Evolutionary conservation across 2,888 invertebrate genomes (phyloP), one percentile per base, ranked within the genome.

Genomic region (Ceratothoa steindachneri): DNA sequence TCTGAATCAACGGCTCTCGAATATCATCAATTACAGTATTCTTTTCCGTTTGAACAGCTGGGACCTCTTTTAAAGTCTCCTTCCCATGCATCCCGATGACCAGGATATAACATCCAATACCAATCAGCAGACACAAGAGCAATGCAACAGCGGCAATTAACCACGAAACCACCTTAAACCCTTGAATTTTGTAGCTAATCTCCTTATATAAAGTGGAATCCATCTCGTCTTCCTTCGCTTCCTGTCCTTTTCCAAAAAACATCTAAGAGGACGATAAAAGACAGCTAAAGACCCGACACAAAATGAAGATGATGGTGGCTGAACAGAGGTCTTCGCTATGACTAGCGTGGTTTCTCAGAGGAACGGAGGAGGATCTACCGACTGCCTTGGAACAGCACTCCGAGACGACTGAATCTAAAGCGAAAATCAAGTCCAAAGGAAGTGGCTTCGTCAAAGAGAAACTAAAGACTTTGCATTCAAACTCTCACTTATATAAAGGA

Each of bases 81-180:
- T 75, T 69, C 29, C 75, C 75, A 69, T 67, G 30, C 30, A 72
- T 72, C 22, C 78, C 78, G 19, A 67, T 69, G 5, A 78, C 73
- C 4, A 78, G 64, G 0, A 78, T 66, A 70, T 73, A 78, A 66
- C 75, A 73, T 24, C 78, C 78, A 55, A 78, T 71, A 28, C 78
- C 78, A 9, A 75, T 71, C 30, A 75, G 69, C n/a, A 78, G 55
- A 55, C 75, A 75, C n/a, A 78, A 71, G 24, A 78, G 19, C n/a
- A 78, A 51, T 9, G 75, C 68, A n/a, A 78, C 75, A 27, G 66
- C 52, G 19, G 78, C 72, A 31, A 78, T 68, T 27, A 78, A 52
- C 60, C 60, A 60, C 1, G 60, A 60, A 24, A 60, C 60, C 60
- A 60, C 60, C 27, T 24, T n/a, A 24, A 60, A 60, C 1, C 60